Base-by-base conservation (phyloP, 2,797 vertebrate species). In the Fringilla coelebs region DNA sequence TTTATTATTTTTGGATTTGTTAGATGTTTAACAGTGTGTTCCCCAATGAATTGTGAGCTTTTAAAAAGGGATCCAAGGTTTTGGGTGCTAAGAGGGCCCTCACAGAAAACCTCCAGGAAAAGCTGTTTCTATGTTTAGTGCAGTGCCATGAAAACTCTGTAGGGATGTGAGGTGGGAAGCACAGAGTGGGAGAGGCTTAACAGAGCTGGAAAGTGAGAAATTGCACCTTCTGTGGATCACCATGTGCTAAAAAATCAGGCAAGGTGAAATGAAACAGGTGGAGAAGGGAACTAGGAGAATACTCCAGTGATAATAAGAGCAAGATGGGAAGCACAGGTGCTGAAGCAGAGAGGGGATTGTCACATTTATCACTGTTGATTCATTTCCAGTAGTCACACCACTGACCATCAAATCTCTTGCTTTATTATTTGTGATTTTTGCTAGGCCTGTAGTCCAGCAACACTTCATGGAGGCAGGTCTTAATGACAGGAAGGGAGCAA, bases 201-300 rank as follows among this genome's bases (percentile, higher is more conserved):
- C 93, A 81, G 73, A 86, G 55, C 8, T 72, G 60, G 54, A 78
- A 89, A 45, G 61, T 66, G 89, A 92, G 79, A 95, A 92, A 70
- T 88, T 57, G 46, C 18, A 1, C 87, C 36, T 95, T 89, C 75
- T 84, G 43, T 86, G 73, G 73, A 68, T 91, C 18, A 3, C 58
- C 66, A 19, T 73, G 72, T 75, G 87, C 55, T 84, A 41, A 85
- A 80, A 94, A 89, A 73, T 61, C 82, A 73, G 62, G 22, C 1
- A 8, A 55, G 51, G 51, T 68, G 90, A 57, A 78, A 87, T 38
- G 63, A 87, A 89, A 90, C 24, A 67, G 60, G 38, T 85, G 52
- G 74, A 88, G 60, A 88, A 63, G 32, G 18, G 60, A 93, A n/a
- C 68, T 40, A 31, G 72, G 60, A 87, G 45, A 85, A 45, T 67